A percentile compares a stretch with the other conserved stretches of the same genome.
phyloP scores from a whole-genome alignment of 2,888 invertebrate species.

The Ernsta delagoae region DNA sequence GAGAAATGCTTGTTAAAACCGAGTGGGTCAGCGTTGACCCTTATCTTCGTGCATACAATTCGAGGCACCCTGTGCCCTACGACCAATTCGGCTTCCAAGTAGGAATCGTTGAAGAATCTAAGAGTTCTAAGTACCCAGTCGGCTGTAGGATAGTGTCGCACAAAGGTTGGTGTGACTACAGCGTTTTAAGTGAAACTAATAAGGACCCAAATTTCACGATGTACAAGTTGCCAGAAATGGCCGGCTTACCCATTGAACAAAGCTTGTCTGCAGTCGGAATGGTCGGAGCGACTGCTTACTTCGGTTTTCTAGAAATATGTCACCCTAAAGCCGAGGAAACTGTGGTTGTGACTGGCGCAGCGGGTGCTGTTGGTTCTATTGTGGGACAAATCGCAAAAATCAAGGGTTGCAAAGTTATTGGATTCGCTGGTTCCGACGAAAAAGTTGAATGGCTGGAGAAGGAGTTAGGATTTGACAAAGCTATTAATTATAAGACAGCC shows the following conservation, averaged over 20 bases:
- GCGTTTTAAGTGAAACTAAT: conserved; percentile 47
- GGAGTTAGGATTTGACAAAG: conserved; percentile 88
- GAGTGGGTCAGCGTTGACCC: conserved; percentile 66
- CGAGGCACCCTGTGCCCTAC: conserved; percentile 43
- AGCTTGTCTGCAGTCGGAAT: conserved; percentile 87
- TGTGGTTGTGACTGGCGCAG: conserved; percentile 89
- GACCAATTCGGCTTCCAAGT: conserved; percentile 55
- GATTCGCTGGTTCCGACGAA: conserved; percentile 88
- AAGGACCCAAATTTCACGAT: conserved; percentile 8
- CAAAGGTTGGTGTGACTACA: conserved; percentile 88
- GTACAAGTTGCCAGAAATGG: conserved; percentile 80
- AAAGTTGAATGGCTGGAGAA: conserved; percentile 88
- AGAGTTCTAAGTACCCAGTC: conserved; percentile 84
- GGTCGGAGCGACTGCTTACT: conserved; percentile 90
- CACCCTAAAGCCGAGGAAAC: conserved; percentile 88
- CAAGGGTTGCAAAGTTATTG: conserved; percentile 86
- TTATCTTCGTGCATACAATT: conserved; percentile 48
- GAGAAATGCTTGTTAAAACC: conserved; percentile 66
- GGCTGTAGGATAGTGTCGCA: conserved; percentile 85
- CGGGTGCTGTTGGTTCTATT: conserved; percentile 89
- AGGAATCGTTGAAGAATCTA: conserved; percentile 83
- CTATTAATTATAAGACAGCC: conserved; percentile 89
- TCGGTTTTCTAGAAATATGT: conserved; percentile 88
- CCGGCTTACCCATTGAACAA: conserved; percentile 78
- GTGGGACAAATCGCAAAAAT: conserved; percentile 92